These are phyloP conservation scores for Himalopsyche anomala DNA, from an alignment of 2,888 invertebrate species.

Conservation along the genomic window DNA sequence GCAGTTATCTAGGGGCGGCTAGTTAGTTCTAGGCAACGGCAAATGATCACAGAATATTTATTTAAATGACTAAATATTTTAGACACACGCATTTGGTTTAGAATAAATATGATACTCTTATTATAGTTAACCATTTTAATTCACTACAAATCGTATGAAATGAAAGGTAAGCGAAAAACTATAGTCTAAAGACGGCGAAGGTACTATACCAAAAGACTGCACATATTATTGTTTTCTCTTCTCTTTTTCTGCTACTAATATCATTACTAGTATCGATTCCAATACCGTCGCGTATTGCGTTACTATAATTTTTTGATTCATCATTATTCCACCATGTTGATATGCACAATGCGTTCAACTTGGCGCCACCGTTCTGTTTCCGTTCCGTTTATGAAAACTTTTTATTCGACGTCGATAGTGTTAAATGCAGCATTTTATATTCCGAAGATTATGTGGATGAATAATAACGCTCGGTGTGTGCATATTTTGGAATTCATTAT, in stretches of 20 bases:
- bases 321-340: constrained; percentile 2
- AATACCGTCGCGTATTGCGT: not conserved
- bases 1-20: too few relatives aligned
- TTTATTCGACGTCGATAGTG: constrained; percentile 35
- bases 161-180: too few relatives aligned
- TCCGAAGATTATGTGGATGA: not conserved
- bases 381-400: constrained; percentile 17
- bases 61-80: too few relatives aligned
- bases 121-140: too few relatives aligned
- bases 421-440: constrained; percentile 23
- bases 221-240: too few relatives aligned
- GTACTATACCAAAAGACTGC: too few relatives aligned
- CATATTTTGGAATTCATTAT: not conserved
- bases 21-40: too few relatives aligned
- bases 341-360: constrained; percentile 16
- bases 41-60: too few relatives aligned
- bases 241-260: not conserved
- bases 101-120: too few relatives aligned
- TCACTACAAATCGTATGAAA: too few relatives aligned
- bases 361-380: constrained; percentile 34
- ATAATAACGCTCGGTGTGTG: not conserved
- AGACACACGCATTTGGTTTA: too few relatives aligned
- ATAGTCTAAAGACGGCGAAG: too few relatives aligned
- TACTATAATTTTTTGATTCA: not conserved
- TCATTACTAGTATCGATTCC: not conserved